Evolutionary conservation across 2,888 invertebrate species (phyloP).

Genomic region (Drosophila barbarae): DNA sequence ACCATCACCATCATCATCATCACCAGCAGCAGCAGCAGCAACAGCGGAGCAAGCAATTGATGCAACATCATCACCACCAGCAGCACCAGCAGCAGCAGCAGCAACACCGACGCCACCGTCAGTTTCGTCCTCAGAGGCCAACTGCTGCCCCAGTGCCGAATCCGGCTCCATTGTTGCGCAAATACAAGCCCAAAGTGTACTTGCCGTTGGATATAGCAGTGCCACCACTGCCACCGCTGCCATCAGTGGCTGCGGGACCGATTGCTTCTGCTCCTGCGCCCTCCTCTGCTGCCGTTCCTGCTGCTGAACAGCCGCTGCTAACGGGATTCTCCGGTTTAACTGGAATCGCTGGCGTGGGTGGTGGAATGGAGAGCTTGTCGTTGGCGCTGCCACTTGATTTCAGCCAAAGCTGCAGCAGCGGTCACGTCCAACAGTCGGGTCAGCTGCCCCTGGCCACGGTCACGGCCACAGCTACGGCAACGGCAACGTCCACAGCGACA

Average conservation of each 20-base stretch:
- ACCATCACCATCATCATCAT: conserved; percentile 41
- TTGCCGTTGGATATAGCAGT: conserved; percentile 60
- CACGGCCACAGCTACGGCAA: background rate
- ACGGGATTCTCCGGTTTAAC: conserved; percentile 5
- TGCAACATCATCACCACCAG: conserved; percentile 34
- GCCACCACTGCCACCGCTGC: conserved; percentile 49
- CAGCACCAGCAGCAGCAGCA: conserved; percentile 29
- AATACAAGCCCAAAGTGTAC: conserved; percentile 54
- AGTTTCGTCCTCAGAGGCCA: conserved; percentile 28
- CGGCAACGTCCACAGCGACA: conserved; percentile 12
- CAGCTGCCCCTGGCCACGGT: conserved; percentile 16
- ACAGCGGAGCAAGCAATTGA: conserved; percentile 24
- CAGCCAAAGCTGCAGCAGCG: conserved; percentile 44
- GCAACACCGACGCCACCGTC: conserved; percentile 33
- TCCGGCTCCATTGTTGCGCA: conserved; percentile 22
- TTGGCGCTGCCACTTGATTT: conserved; percentile 61
- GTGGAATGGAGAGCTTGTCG: conserved; percentile 41
- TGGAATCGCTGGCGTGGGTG: conserved; percentile 9
- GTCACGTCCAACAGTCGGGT: conserved; percentile 30
- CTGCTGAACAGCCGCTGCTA: conserved; percentile 18
- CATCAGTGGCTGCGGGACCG: conserved; percentile 5
- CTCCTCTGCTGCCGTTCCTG: conserved; percentile 2
- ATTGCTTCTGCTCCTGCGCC: conserved; percentile 7
- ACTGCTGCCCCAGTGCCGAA: background rate
- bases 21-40: conserved; percentile 24